Conservation (phyloP, 2,113 vertebrate genomes). For the Corythaixoides concolor region DNA sequence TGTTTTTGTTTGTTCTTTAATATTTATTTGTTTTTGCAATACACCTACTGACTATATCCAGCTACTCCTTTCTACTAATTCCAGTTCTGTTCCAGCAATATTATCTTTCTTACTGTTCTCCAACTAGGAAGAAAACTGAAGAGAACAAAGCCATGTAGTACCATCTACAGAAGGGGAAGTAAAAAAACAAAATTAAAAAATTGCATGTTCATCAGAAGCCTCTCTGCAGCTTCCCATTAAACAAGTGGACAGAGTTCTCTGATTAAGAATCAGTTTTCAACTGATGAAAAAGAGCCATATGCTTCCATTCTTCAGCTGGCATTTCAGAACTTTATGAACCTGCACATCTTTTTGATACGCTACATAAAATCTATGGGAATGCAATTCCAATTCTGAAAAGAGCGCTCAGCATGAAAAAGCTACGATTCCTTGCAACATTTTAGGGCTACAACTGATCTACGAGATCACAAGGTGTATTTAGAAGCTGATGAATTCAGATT, state of each 20-base stretch:
- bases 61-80: not conserved
- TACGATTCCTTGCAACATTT: not conserved
- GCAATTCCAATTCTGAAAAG: not conserved
- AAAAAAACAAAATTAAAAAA: not conserved
- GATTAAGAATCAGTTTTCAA: not conserved
- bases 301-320: not conserved
- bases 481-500: not conserved
- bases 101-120: not conserved
- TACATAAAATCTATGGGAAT: rapidly evolving
- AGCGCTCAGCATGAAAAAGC: not conserved
- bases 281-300: not conserved
- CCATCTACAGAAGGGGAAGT: not conserved
- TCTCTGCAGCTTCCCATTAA: not conserved
- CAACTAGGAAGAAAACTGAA: not conserved
- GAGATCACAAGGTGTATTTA: not conserved
- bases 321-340: not conserved
- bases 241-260: not conserved
- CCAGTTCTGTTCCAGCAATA: not conserved
- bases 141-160: not conserved
- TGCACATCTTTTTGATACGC: not conserved
- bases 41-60: not conserved
- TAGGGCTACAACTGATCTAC: not conserved
- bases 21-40: not conserved
- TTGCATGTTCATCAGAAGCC: not conserved
- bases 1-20: not conserved